Evolutionary conservation across 2,113 vertebrate genomes (phyloP), one percentile per base, ranked within the genome.

Genomic region (Macrotis lagotis): DNA sequence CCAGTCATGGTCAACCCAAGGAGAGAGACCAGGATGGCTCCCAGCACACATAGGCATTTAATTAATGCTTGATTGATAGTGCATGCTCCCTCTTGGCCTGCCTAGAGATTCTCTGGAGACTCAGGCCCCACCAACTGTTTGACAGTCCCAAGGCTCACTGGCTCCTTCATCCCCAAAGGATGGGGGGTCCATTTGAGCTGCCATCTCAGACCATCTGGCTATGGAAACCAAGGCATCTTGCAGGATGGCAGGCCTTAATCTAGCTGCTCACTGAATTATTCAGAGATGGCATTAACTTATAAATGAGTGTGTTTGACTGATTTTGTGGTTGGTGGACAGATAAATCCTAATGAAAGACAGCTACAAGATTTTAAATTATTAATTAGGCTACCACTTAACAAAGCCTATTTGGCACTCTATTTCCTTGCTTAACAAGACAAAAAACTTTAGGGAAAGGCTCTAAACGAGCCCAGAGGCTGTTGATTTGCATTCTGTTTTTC

Each of bases 251-350:
- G 98, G 98, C 97, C 98, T 96, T 98, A 93, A 96, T 98, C 98
- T 98, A 97, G 97, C 97, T 98, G 98, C 98, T 98, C 97, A 98
- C 98, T 99, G 98, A 98, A 98, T 98, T 98, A 99, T 99, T 99
- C 98, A 99, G 97, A 94, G 97, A 97, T 51, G 97, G 98, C 98
- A 98, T 99, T 99, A 99, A 98, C 98, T 98, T 98, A 98, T 98
- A 99, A 98, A 98, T 98, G 98, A 98, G 98, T 98, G 98, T 98
- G 98, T 98, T 98, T 99, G 98, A 98, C 98, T 98, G 99, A 98
- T 99, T 99, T 98, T 99, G 99, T 98, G 99, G 99, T 98, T 98
- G 98, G 98, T 98, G 98, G 99, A 99, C 98, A 99, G 98, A 99
- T 99, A 99, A 98, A 99, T 98, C 98, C 98, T 98, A 99, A 99